These are phyloP conservation scores for Emys orbicularis DNA, from an alignment of 2,797 vertebrate species.

Conservation along the genomic window DNA sequence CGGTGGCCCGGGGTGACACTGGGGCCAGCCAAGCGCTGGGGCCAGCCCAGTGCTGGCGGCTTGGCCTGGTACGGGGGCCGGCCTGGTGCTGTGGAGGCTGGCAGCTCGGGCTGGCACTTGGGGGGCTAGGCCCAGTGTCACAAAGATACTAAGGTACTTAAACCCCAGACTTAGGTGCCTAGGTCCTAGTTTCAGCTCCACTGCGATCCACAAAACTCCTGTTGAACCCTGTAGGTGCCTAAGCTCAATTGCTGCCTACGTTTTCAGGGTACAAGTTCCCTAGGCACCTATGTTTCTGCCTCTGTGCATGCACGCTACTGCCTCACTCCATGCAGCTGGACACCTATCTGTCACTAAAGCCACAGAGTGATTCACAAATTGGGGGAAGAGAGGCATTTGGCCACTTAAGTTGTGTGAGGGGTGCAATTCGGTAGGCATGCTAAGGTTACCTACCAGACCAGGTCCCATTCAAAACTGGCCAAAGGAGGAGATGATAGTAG, in stretches of 20 bases:
- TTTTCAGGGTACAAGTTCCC: background rate
- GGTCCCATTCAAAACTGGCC: background rate
- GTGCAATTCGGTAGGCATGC: background rate
- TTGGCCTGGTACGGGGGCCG: too few relatives aligned
- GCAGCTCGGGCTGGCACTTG: too few relatives aligned
- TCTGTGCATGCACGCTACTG: background rate
- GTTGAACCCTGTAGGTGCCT: background rate
- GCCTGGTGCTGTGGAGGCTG: too few relatives aligned
- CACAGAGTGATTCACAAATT: background rate
- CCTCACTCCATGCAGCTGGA: background rate
- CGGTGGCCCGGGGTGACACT: too few relatives aligned
- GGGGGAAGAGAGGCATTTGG: background rate
- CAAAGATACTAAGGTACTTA: too few relatives aligned
- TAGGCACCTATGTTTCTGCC: background rate
- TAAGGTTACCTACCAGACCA: background rate
- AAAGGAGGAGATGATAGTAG: background rate
- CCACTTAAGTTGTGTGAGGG: background rate
- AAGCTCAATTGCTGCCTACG: background rate
- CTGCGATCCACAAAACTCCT: too few relatives aligned
- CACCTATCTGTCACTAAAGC: background rate
- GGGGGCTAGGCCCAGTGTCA: too few relatives aligned
- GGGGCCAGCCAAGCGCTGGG: too few relatives aligned
- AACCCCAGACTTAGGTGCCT: too few relatives aligned
- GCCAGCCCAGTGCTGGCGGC: too few relatives aligned
- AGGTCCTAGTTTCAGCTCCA: too few relatives aligned